Base-by-base conservation (phyloP, 2,113 vertebrate species). In the Lepidothrix coronata region DNA sequence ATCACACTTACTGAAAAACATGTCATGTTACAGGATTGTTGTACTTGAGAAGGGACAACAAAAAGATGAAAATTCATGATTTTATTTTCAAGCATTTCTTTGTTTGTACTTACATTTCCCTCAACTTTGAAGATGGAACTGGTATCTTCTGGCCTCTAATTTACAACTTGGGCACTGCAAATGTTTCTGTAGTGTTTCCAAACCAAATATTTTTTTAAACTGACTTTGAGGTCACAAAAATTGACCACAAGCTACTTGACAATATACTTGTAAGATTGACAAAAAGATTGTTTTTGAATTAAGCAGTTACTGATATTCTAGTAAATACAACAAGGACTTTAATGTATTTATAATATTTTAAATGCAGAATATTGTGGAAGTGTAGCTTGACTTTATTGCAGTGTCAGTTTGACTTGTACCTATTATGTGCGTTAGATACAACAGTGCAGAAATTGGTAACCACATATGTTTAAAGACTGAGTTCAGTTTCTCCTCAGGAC, bases 381-480 rank as follows among this genome's bases (percentile, higher is more conserved):
- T 35, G 28, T 63, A 87, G 6, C 31, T 78, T 77, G 33, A 44
- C 10, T 71, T 78, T 25, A 12, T 85, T 62, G 7, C 9, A 31
- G 24, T 22, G 12, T 59, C 81, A 37, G 30, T 83, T 85, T 76
- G 70, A 80, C 12, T 81, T 58, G 11, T 54, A 73, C 9, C 23
- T 75, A 5, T 76, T 24, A 37, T 10, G 20, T 71, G 43, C 48
- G 77, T 58, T 66, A 19, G 10, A 8, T 72, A 30, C 9, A 44
- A 8, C 35, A 55, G 18, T 3, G 8, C 33, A 61, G 55, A 39
- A 65, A 55, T 33, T 19, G 49, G 24, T 65, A 49, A 44, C 33
- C 24, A 19, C 1, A 0, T 33, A 2, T 2, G 1, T 62, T 68
- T 51, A 61, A 76, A 70, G 72, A 10, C 41, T 22, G 61, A 43